Evolutionary conservation across 2,113 vertebrate genomes (phyloP).

Genomic region (Colinus virginianus): DNA sequence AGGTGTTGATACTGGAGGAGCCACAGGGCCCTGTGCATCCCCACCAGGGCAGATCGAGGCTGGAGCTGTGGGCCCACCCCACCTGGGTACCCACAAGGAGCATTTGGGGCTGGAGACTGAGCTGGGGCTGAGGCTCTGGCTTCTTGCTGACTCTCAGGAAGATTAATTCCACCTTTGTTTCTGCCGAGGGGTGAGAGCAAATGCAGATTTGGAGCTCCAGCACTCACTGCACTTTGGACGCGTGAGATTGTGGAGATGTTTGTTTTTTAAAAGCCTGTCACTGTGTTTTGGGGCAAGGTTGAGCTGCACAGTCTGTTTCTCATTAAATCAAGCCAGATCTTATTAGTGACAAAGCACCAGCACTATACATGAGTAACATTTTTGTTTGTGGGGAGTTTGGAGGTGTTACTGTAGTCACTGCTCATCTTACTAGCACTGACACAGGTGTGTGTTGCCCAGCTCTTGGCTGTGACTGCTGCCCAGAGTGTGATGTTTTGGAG

Average conservation of each 20-base stretch:
- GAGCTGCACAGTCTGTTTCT: background rate
- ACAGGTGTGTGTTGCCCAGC: background rate
- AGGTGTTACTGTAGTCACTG: background rate
- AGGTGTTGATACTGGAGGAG: accelerated
- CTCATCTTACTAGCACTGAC: background rate
- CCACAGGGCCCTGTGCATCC: background rate
- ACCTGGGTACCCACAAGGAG: background rate
- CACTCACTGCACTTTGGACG: accelerated
- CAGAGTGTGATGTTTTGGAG: accelerated
- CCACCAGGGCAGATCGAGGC: background rate
- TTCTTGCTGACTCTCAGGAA: background rate
- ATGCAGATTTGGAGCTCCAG: background rate
- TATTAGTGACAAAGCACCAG: background rate
- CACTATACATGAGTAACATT: background rate
- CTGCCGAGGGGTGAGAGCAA: background rate
- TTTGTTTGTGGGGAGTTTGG: background rate
- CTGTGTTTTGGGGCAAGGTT: background rate
- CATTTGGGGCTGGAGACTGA: background rate
- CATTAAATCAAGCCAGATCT: background rate
- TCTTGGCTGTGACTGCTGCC: background rate
- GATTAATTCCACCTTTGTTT: background rate
- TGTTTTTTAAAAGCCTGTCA: background rate
- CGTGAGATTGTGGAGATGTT: background rate
- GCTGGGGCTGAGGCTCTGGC: background rate
- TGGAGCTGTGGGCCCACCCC: too few species aligned